Percentiles rank a stretch among this genome's conserved stretches.
These are phyloP conservation scores for Melangyna quadrimaculata DNA, from an alignment of 2,888 invertebrate species.

Conservation along the genomic window DNA sequence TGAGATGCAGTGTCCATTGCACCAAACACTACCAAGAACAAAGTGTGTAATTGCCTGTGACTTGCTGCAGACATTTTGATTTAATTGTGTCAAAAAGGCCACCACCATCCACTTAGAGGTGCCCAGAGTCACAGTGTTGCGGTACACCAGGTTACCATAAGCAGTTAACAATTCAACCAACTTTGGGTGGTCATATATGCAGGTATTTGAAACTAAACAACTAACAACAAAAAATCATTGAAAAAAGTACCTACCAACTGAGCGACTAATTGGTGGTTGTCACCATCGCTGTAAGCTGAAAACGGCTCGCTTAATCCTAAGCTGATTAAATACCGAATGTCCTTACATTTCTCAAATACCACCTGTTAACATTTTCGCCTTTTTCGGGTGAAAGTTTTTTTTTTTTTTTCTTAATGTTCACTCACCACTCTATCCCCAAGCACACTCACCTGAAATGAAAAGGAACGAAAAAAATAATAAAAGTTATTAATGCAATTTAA, in stretches of 20 bases:
- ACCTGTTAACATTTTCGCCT: slow-evolving; percentile 60
- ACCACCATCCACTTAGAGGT: slow-evolving; percentile 25
- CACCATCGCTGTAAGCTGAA: slow-evolving; percentile 5
- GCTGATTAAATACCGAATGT: slow-evolving; percentile 25
- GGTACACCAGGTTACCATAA: slow-evolving; percentile 34
- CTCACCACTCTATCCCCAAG: background rate
- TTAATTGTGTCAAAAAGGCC: slow-evolving; percentile 61
- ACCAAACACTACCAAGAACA: slow-evolving; percentile 5
- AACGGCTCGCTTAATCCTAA: slow-evolving; percentile 26
- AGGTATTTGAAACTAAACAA: background rate
- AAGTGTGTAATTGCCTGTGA: slow-evolving; percentile 53
- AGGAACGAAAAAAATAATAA: slow-evolving; percentile 16
- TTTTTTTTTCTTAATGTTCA: background rate
- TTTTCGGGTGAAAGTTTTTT: slow-evolving; percentile 61
- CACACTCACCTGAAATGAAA: slow-evolving; percentile 62
- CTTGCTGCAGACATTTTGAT: slow-evolving; percentile 31
- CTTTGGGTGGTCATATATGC: slow-evolving; percentile 40
- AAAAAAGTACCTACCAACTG: background rate
- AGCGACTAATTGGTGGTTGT: slow-evolving; percentile 60
- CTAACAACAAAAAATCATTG: background rate
- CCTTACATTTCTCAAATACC: slow-evolving; percentile 54
- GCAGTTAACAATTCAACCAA: slow-evolving; percentile 37
- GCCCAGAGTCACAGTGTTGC: background rate
- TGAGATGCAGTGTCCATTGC: too few relatives aligned
- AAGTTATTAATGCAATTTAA: slow-evolving; percentile 62